These are phyloP conservation scores for Sebastes iracundus DNA, from an alignment of 2,797 vertebrate genomes.

Conservation along the genomic window DNA sequence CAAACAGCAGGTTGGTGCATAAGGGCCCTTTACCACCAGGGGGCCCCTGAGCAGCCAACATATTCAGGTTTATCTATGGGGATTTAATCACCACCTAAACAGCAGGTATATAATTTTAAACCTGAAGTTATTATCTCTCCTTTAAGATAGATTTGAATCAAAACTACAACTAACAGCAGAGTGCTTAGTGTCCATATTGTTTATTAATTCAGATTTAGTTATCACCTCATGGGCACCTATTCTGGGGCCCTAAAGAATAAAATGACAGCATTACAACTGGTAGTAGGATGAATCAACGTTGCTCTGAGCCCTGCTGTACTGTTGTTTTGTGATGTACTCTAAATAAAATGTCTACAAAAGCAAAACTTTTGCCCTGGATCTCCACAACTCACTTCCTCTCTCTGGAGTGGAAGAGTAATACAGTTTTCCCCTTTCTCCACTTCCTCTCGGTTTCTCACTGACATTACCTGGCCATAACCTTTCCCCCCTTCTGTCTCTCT, in stretches of 20 bases:
- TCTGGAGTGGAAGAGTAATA: conserved; percentile 33
- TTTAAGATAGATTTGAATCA: neutral
- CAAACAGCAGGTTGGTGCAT: conserved; percentile 19
- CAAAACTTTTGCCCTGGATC: conserved; percentile 17
- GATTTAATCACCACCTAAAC: neutral
- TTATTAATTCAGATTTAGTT: conserved; percentile 9
- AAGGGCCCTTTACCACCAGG: conserved; percentile 38
- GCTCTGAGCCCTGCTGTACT: neutral
- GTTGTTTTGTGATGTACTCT: conserved; percentile 8
- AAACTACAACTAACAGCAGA: neutral
- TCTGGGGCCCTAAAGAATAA: neutral
- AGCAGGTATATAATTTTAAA: neutral
- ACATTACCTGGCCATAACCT: conserved; percentile 64
- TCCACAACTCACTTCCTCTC: conserved; percentile 8
- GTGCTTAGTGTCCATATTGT: neutral
- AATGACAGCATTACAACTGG: neutral
- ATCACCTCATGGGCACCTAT: neutral
- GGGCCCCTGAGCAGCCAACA: conserved; percentile 22
- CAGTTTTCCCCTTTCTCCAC: conserved; percentile 31
- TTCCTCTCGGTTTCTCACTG: conserved; percentile 38
- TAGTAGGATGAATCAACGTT: neutral
- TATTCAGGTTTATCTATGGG: neutral
- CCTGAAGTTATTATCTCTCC: neutral
- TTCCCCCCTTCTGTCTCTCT: conserved; percentile 32
- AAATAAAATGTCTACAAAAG: conserved; percentile 25